Conservation (phyloP, 2,113 vertebrate species). For the Recurvirostra avosetta region DNA sequence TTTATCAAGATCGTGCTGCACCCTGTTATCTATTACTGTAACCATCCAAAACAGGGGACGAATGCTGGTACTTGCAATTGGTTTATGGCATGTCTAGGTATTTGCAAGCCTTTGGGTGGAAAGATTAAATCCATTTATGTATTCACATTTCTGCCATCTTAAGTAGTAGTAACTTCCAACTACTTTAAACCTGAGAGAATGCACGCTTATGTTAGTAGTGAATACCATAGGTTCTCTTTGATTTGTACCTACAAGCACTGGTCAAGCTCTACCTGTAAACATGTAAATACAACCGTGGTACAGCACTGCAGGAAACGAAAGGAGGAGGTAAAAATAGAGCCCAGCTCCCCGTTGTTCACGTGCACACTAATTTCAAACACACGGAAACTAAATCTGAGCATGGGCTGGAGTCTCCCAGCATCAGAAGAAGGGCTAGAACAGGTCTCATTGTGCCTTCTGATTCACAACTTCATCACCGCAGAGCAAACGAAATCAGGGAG, state of each 20-base stretch:
- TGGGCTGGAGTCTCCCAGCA: background rate
- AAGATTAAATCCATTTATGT: background rate
- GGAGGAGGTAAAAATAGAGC: background rate
- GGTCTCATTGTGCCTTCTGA: background rate
- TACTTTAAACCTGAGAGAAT: background rate
- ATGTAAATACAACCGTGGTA: background rate
- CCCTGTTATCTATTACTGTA: conserved; percentile 41
- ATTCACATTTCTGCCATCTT: background rate
- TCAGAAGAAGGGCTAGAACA: background rate
- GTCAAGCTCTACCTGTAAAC: background rate
- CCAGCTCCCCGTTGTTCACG: background rate
- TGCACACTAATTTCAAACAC: background rate
- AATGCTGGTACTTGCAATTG: background rate
- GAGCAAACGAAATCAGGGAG: background rate
- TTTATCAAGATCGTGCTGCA: conserved; percentile 16
- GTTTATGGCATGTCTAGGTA: background rate
- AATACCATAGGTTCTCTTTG: background rate
- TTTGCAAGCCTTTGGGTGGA: background rate
- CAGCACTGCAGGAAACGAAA: background rate
- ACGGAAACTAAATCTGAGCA: background rate
- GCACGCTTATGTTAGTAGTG: background rate
- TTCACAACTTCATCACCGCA: background rate
- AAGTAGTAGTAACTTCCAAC: background rate
- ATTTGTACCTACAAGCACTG: background rate
- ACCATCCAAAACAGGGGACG: conserved; percentile 1